Conservation (phyloP, 2,113 vertebrate genomes). For the Pterophyllum scalare region DNA sequence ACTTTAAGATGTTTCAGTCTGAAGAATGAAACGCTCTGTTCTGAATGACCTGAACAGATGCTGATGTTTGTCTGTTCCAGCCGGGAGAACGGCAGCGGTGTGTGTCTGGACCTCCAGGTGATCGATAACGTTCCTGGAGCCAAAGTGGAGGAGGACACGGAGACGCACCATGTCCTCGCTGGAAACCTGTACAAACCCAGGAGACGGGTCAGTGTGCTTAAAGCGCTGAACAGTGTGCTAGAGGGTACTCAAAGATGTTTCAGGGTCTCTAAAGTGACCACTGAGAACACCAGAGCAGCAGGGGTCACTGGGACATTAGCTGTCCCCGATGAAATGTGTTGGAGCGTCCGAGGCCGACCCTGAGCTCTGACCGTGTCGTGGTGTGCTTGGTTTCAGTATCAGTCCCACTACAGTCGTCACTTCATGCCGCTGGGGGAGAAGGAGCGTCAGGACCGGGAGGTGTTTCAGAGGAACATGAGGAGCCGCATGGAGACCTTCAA, state of each 20-base stretch:
- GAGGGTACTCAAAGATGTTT: background rate
- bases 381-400: conserved; percentile 82
- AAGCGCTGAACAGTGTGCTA: background rate
- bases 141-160: conserved; percentile 90
- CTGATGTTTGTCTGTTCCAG: conserved; percentile 66
- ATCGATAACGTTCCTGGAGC: conserved; percentile 92
- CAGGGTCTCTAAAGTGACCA: background rate
- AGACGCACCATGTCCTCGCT: conserved; percentile 91
- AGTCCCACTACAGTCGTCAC: conserved; percentile 95
- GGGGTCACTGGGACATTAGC: background rate
- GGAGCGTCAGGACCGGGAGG: conserved; percentile 93
- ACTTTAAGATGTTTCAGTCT: no score
- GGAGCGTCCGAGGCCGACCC: background rate
- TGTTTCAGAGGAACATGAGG: conserved; percentile 98
- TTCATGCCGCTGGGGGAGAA: conserved; percentile 92
- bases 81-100: conserved; percentile 93
- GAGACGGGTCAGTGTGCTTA: conserved; percentile 79
- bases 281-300: background rate
- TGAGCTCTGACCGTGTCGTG: background rate
- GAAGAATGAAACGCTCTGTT: background rate
- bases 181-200: conserved; percentile 96
- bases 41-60: background rate
- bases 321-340: background rate
- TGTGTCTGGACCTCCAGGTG: conserved; percentile 95
- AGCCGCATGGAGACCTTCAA: conserved; percentile 94